phyloP scores from a whole-genome alignment of 2,797 vertebrate species.

The Pachyuromys duprasi region DNA sequence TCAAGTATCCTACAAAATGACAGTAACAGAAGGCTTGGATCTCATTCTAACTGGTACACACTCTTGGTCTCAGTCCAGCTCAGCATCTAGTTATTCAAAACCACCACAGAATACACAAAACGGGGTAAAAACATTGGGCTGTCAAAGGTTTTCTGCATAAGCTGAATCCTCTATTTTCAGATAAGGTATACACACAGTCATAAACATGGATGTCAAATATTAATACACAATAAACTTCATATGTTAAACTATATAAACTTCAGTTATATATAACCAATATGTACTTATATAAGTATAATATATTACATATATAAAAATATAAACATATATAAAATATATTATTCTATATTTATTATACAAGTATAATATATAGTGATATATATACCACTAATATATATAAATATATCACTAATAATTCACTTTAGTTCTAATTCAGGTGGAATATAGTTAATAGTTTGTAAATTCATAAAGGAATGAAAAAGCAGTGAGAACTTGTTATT shows the following conservation, averaged over 20 bases:
- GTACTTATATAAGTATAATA: neutral
- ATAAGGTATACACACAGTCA: neutral
- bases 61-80: neutral
- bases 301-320: no score
- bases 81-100: neutral
- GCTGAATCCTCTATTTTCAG: neutral
- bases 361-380: no score
- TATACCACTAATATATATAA: no score
- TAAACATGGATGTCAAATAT: no score
- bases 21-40: neutral
- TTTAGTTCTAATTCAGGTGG: neutral
- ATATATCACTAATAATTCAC: neutral
- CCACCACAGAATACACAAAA: neutral
- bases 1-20: neutral
- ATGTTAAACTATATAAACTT: neutral
- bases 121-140: neutral
- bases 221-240: neutral
- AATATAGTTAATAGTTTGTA: neutral
- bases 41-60: neutral
- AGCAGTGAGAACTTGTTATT: neutral
- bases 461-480: neutral
- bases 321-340: no score
- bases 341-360: no score
- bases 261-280: neutral
- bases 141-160: neutral